phyloP scores from a whole-genome alignment of 2,888 invertebrate genomes.

The Polyploca ridens region DNA sequence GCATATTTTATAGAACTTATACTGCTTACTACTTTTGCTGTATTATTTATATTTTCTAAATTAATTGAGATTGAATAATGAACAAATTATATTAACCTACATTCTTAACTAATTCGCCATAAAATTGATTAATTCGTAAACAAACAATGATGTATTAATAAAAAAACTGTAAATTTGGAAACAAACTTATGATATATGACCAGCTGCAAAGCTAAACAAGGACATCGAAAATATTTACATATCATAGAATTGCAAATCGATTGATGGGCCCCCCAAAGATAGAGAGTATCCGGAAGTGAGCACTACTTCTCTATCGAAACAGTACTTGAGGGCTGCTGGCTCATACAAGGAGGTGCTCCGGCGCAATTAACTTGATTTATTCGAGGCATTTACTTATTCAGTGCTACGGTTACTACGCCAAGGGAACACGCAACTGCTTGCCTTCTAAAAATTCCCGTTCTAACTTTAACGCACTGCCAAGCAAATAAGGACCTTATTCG shows the following conservation, averaged over 20 bases:
- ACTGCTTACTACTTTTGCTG: too few species aligned
- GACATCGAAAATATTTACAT: conserved; percentile 10
- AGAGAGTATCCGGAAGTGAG: conserved; percentile 52
- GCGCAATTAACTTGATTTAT: conserved; percentile 85
- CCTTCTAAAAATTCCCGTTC: conserved; percentile 51
- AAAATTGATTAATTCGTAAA: too few species aligned
- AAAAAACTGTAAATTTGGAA: too few species aligned
- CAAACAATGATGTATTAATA: too few species aligned
- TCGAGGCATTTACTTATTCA: conserved; percentile 82
- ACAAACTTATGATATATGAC: too few species aligned
- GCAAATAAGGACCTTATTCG: conserved; percentile 35
- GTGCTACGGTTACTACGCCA: conserved; percentile 73
- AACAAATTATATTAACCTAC: too few species aligned
- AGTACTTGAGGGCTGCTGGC: conserved; percentile 65
- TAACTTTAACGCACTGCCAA: conserved; percentile 25
- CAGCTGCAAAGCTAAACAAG: neutral
- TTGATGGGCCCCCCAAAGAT: conserved; percentile 41
- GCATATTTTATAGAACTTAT: too few species aligned
- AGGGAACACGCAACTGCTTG: conserved; percentile 63
- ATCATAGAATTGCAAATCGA: conserved; percentile 25
- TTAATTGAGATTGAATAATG: too few species aligned
- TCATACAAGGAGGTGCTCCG: conserved; percentile 78
- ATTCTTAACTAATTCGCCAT: too few species aligned
- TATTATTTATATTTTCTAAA: too few species aligned
- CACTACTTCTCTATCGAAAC: conserved; percentile 64